Base-by-base conservation (phyloP, 2,113 vertebrate species). In the Motacilla alba region DNA sequence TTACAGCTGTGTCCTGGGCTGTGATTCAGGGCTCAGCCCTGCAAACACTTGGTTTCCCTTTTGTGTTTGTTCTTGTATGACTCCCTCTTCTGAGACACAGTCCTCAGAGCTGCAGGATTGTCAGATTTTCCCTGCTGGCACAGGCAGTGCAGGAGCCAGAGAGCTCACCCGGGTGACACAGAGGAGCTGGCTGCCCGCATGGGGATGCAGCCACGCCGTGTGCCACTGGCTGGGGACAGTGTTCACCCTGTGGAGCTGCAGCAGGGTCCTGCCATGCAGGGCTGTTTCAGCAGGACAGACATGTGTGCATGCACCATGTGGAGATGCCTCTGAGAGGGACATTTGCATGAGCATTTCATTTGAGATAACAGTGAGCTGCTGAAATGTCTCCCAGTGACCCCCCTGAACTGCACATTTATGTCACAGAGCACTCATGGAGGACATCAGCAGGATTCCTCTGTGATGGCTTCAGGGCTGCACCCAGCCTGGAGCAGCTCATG, bases 401-500 rank as follows among this genome's bases (percentile, higher is more conserved):
- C 53, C 13, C 23, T 23, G 24, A 47, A 19, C 56, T 75, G 31
- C 30, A 17, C 8, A 2, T 83, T 82, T 56, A 7, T 58, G 24
- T 59, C 23, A 4, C 41, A 41, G 47, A 49, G 27, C 49, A 41
- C 7, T 55, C 35, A 4, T 15, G 35, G 43, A 76, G 37, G 35
- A 62, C 31, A 30, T 62, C 43, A 50, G 6, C 43, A 27, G 47
- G 15, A 41, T 77, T 91, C 39, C 53, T 69, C 26, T 58, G 55
- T 67, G 28, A 15, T 64, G 37, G 22, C 33, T 53, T 63, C 11
- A 33, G 72, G 33, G 49, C 62, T 52, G 59, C 37, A 43, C 8
- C 15, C 46, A 50, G 47, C 37, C 43, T 0, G 3, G 26, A 41
- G 23, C n/a, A 73, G 28, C 75, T 53, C 0, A 0, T 68, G 41